Evolutionary conservation across 1,140 invertebrate species (phyloP).

Genomic region (Tetramorium parvispinum): DNA sequence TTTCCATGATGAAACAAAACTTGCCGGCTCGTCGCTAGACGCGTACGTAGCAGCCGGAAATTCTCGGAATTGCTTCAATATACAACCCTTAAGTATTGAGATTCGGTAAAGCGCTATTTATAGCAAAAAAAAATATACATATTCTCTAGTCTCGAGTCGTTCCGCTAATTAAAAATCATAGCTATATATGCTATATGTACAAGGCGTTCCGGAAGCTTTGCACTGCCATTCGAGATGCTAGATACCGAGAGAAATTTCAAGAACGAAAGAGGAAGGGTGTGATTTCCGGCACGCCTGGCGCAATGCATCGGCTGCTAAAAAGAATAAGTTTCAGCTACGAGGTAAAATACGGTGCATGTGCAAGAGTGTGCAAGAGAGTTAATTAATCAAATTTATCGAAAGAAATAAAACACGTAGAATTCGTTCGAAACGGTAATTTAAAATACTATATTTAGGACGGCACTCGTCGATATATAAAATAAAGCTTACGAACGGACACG

Average conservation of each 20-base stretch:
- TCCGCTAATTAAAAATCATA: conserved; percentile 28
- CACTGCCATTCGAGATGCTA: not conserved
- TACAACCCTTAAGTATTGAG: not conserved
- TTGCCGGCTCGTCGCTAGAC: not conserved
- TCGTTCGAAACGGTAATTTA: not conserved
- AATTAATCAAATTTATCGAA: conserved; percentile 1
- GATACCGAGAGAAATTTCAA: not conserved
- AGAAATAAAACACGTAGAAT: not conserved
- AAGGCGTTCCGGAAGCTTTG: conserved; percentile 3
- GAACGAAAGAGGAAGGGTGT: not conserved
- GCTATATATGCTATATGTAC: conserved; percentile 30
- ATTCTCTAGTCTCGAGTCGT: conserved; percentile 15
- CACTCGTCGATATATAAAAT: conserved; percentile 28
- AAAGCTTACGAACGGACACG: conserved; percentile 29
- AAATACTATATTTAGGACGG: not conserved
- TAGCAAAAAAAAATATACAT: conserved; percentile 14
- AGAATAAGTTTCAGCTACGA: conserved; percentile 11
- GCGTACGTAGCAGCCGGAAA: not conserved
- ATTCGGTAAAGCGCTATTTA: conserved; percentile 39
- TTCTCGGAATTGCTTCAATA: not conserved
- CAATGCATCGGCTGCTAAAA: conserved; percentile 35
- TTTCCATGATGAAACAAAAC: not conserved
- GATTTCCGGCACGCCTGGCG: not conserved
- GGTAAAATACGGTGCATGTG: conserved; percentile 47
- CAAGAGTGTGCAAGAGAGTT: conserved; percentile 45